Evolutionary conservation across 2,888 invertebrate species (phyloP).

Genomic region (Plebejus argus): DNA sequence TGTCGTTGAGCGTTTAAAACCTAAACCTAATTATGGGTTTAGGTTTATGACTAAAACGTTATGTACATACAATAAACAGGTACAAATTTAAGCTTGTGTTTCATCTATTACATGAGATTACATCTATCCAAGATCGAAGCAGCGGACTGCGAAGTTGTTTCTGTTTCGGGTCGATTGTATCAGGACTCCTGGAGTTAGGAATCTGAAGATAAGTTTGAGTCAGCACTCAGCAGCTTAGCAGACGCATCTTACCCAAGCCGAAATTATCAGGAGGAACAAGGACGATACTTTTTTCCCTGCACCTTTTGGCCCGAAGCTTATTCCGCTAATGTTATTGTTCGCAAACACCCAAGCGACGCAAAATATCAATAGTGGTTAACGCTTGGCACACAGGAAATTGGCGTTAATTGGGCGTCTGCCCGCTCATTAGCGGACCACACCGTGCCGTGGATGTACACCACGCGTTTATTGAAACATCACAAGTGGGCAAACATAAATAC

Average conservation of each 20-base stretch:
- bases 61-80: neutral
- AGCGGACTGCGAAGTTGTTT: neutral
- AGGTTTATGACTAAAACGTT: neutral
- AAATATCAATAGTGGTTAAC: constrained; percentile 41
- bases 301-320: neutral
- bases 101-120: too few species aligned
- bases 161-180: neutral
- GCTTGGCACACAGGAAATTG: constrained; percentile 71
- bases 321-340: neutral
- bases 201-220: too few species aligned
- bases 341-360: constrained; percentile 22
- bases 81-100: too few species aligned
- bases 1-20: neutral
- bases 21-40: neutral
- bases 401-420: constrained; percentile 67
- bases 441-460: constrained; percentile 46
- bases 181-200: too few species aligned
- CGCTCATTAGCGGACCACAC: constrained; percentile 71
- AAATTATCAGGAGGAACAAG: neutral
- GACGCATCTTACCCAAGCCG: too few species aligned
- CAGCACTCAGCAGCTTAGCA: too few species aligned
- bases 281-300: neutral
- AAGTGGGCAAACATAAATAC: neutral
- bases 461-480: constrained; percentile 9
- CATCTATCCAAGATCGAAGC: too few species aligned